Evolutionary conservation across 64 coral and sea anemone genomes (phyloP).

Genomic region (Dendrophyllia cribrosa): DNA sequence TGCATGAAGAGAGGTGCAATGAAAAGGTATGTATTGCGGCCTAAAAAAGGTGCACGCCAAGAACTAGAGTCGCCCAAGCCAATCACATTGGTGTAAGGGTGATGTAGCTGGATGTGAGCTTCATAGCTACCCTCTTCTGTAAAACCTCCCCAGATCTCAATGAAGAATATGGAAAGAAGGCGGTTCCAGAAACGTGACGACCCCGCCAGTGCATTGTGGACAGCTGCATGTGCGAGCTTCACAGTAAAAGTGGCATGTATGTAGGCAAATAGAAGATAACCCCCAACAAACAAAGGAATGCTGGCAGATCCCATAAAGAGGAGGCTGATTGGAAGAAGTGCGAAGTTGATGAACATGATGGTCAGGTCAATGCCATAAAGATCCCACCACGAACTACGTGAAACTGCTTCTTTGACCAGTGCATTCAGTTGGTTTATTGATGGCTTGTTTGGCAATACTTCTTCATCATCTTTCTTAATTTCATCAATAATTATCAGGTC

Average conservation of each 20-base stretch:
- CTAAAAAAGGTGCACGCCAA: conserved; percentile 85
- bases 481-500: background rate
- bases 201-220: conserved; percentile 78
- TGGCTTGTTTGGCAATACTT: conserved; percentile 33
- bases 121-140: conserved; percentile 66
- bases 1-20: conserved; percentile 77
- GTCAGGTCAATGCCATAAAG: conserved; percentile 84
- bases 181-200: conserved; percentile 74
- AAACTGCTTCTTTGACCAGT: conserved; percentile 53
- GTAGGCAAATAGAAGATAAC: conserved; percentile 66
- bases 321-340: conserved; percentile 51
- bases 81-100: conserved; percentile 96
- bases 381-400: conserved; percentile 82
- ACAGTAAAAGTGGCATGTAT: conserved; percentile 72
- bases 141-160: conserved; percentile 95
- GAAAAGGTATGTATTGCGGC: conserved; percentile 79
- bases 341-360: conserved; percentile 33
- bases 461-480: background rate
- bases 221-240: conserved; percentile 79
- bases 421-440: conserved; percentile 49
- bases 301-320: conserved; percentile 46
- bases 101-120: conserved; percentile 85
- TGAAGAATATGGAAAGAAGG: conserved; percentile 59
- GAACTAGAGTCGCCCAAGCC: conserved; percentile 93
- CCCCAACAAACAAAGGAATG: conserved; percentile 66